Base-by-base conservation (phyloP, 2,888 invertebrate genomes). In the Acronicta psi region DNA sequence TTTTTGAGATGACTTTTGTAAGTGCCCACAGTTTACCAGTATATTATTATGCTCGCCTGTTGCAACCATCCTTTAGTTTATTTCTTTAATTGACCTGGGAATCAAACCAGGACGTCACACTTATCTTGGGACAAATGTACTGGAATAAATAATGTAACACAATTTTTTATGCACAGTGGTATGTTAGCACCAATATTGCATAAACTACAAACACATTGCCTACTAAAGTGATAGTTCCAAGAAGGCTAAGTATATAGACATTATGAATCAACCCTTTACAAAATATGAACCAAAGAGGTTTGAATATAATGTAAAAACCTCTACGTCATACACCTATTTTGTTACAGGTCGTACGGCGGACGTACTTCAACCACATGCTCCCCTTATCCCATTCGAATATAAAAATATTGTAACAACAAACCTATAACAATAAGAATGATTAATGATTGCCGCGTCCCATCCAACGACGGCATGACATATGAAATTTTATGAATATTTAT, bases 401-500 rank as follows among this genome's bases (percentile, higher is more conserved):
- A 62, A 73, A 68, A 76, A 73, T 68, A 77, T 63, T 67, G 58
- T 77, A 56, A 64, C 73, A 73, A 69, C 70, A 78, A 77, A 73
- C 59, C 71, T 72, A 69, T 73, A 77, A 82, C 82, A 84, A 82
- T 81, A 80, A 80, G 73, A 74, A 75, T 84, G 82, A 84, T 84
- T 84, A 83, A 84, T 83, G 82, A 78, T 67, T 73, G 68, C 76
- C 63, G 56, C 67, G 74, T 75, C 75, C 74, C 76, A 69, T 75
- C 69, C 69, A 73, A 65, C 73, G 77, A 62, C 73, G 69, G 71
- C 71, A 66, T 79, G 81, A 76, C 81, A 77, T 79, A 78, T 78
- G 76, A 78, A 77, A 77, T 79, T 81, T 80, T 75, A 84, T 82
- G 79, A 81, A 79, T 81, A 84, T 84, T 82, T 78, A 84, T 84